phyloP scores from a whole-genome alignment of 2,797 vertebrate species.

The Xenentodon cancila region DNA sequence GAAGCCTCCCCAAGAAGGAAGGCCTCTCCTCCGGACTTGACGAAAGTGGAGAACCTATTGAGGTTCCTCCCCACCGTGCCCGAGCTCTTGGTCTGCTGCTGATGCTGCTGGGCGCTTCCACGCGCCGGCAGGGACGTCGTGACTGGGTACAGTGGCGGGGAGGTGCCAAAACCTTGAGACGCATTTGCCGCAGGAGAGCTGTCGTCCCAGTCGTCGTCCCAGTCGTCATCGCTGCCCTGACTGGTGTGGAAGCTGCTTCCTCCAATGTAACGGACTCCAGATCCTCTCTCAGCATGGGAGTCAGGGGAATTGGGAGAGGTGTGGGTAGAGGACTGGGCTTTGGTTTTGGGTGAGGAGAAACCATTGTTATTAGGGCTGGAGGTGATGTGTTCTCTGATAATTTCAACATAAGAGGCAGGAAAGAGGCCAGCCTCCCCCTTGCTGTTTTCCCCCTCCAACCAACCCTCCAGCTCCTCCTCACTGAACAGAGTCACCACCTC shows the following conservation, averaged over 20 bases:
- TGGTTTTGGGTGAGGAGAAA: constrained; percentile 60
- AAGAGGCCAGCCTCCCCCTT: constrained; percentile 91
- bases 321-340: constrained; percentile 59
- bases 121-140: constrained; percentile 72
- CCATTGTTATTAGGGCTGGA: constrained; percentile 67
- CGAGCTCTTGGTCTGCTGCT: constrained; percentile 87
- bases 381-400: constrained; percentile 74
- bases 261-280: constrained; percentile 4
- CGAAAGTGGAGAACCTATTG: constrained; percentile 96
- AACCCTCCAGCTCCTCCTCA: constrained; percentile 94
- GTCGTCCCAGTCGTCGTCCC: constrained; percentile 95
- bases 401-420: constrained; percentile 95
- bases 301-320: constrained; percentile 37
- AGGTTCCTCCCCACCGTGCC: constrained; percentile 93
- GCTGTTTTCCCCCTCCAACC: constrained; percentile 94
- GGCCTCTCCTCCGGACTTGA: constrained; percentile 95
- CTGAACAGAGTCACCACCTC: constrained; percentile 92
- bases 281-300: constrained; percentile 43
- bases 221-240: constrained; percentile 87
- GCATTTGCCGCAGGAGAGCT: constrained; percentile 78
- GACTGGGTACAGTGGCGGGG: constrained; percentile 65
- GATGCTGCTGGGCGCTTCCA: constrained; percentile 67
- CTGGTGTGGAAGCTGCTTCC: constrained; percentile 80
- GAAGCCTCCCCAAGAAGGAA: constrained; percentile 93
- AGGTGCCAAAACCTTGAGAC: constrained; percentile 62